These are phyloP conservation scores for Trichoplusia ni DNA, from an alignment of 1,140 invertebrate genomes.

Conservation along the genomic window DNA sequence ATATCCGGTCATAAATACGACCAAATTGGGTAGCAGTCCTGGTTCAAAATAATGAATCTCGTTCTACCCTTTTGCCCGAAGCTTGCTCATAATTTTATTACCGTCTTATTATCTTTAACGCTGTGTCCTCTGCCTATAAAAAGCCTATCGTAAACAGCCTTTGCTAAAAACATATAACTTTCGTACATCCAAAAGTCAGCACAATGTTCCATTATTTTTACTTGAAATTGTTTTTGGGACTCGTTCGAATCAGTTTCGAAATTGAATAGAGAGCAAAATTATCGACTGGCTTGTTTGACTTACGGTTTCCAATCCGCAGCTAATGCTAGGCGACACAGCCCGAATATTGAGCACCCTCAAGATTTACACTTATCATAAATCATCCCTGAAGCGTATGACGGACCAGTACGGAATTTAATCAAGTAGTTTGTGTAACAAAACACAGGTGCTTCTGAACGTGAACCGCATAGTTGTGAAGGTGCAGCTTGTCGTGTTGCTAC, in stretches of 20 bases:
- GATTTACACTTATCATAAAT: constrained; percentile 31
- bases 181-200: too few relatives aligned
- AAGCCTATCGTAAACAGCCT: too few relatives aligned
- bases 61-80: background rate
- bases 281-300: background rate
- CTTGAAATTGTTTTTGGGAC: too few relatives aligned
- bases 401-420: constrained; percentile 33
- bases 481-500: background rate
- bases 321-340: constrained; percentile 4
- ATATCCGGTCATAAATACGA: background rate
- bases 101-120: background rate
- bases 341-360: constrained; percentile 17
- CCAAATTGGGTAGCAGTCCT: background rate
- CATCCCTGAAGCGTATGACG: constrained; percentile 30
- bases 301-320: background rate
- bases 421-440: constrained; percentile 35
- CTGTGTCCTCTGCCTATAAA: background rate
- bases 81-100: constrained; percentile 9
- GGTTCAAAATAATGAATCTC: background rate
- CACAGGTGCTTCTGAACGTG: constrained; percentile 34
- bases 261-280: too few relatives aligned
- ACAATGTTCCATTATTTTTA: too few relatives aligned
- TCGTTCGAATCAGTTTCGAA: too few relatives aligned
- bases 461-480: background rate
- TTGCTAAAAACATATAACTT: too few relatives aligned